Evolutionary conservation across 2,113 vertebrate species (phyloP).

Genomic region (Pterocles burchelli): DNA sequence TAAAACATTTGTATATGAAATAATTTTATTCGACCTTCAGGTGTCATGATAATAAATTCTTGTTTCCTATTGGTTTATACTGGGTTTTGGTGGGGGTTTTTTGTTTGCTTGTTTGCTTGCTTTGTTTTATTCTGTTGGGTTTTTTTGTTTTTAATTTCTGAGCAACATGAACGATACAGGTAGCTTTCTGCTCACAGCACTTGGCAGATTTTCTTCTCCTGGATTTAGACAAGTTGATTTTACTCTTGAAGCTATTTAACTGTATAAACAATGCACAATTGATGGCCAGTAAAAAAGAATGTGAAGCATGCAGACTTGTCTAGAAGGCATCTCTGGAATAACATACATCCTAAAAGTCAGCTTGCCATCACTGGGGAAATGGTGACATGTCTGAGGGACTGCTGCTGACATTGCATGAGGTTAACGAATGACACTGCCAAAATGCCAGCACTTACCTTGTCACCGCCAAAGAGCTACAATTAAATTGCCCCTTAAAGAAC

Average conservation of each 20-base stretch:
- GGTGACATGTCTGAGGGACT: conserved; percentile 67
- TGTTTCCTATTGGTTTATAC: neutral
- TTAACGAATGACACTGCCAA: conserved; percentile 78
- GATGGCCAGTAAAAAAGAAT: neutral
- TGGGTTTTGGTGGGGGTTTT: fast-evolving
- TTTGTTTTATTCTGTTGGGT: neutral
- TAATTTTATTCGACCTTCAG: neutral
- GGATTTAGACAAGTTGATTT: neutral
- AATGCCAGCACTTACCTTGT: conserved; percentile 78
- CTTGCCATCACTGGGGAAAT: conserved; percentile 52
- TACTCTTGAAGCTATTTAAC: neutral
- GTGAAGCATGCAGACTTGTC: conserved; percentile 25
- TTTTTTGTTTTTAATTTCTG: neutral
- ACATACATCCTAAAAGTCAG: conserved; percentile 43
- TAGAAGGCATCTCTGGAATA: conserved; percentile 33
- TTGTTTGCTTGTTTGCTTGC: neutral
- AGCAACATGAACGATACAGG: neutral
- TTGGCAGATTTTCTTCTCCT: neutral
- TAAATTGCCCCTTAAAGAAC: conserved; percentile 77
- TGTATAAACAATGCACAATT: neutral
- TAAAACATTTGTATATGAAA: neutral
- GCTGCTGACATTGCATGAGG: conserved; percentile 67
- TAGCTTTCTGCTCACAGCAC: neutral
- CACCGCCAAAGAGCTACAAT: conserved; percentile 76
- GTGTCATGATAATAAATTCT: neutral